A percentile compares a stretch with the other conserved stretches of the same genome.
Conservation (phyloP, 1,140 invertebrate genomes). For the Cylas formicarius region DNA sequence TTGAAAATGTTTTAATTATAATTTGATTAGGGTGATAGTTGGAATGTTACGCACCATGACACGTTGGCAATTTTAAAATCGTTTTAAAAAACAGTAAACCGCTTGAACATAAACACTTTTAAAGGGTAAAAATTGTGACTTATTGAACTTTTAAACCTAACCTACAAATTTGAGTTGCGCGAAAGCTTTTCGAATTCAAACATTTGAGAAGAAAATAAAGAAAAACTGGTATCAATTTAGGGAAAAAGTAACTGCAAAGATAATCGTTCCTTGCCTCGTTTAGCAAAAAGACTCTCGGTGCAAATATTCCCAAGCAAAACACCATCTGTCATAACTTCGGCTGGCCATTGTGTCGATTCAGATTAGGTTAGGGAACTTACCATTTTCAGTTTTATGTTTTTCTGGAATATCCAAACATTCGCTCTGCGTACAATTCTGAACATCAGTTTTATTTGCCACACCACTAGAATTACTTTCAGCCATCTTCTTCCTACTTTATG, state of each 20-base stretch:
- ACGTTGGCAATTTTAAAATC: background rate
- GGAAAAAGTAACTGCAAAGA: no score
- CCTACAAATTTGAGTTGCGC: conserved; percentile 2
- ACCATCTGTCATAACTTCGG: conserved; percentile 19
- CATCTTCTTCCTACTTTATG: conserved; percentile 37
- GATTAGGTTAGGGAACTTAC: conserved; percentile 26
- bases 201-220: conserved; percentile 7
- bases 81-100: background rate
- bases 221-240: no score
- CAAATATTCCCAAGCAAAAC: conserved; percentile 17
- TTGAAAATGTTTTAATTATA: conserved; percentile 6
- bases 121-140: background rate
- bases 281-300: background rate
- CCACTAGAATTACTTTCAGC: conserved; percentile 35
- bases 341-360: conserved; percentile 5
- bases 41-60: no score
- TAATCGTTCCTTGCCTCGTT: no score
- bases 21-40: no score
- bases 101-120: background rate
- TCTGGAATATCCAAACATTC: conserved; percentile 20
- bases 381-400: conserved; percentile 27
- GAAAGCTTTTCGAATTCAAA: conserved; percentile 9
- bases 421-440: conserved; percentile 25
- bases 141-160: conserved; percentile 11
- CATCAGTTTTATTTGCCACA: conserved; percentile 33